Conservation (phyloP, 2,113 vertebrate species). For the Zosterops lateralis region DNA sequence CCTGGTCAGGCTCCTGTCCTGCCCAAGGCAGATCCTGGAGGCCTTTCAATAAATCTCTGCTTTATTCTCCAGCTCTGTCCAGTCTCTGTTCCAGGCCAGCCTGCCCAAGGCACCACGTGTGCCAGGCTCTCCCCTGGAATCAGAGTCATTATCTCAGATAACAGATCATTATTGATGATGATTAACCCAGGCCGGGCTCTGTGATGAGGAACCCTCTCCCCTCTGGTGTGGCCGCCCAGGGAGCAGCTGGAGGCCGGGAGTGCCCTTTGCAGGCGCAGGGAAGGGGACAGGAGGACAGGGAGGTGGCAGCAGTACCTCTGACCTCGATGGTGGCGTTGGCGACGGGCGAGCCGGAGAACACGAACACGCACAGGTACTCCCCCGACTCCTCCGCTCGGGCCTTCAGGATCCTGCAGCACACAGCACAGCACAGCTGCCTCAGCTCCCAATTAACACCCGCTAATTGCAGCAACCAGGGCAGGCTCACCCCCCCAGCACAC, state of each 20-base stretch:
- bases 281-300: neutral
- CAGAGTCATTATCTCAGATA: fast-evolving
- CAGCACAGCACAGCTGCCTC: neutral
- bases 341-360: constrained; percentile 84
- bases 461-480: neutral
- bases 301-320: constrained; percentile 82
- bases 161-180: fast-evolving
- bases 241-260: neutral
- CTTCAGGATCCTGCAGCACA: constrained; percentile 75
- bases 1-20: too few relatives aligned
- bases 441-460: neutral
- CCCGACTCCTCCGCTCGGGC: constrained; percentile 91
- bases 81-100: neutral
- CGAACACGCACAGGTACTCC: constrained; percentile 95
- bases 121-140: neutral
- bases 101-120: fast-evolving
- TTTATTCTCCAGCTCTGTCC: too few relatives aligned
- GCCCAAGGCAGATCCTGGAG: too few relatives aligned
- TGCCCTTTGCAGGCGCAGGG: neutral
- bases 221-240: fast-evolving
- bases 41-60: too few relatives aligned
- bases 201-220: fast-evolving
- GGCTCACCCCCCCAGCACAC: neutral
- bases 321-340: constrained; percentile 97
- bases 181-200: neutral